Evolutionary conservation across 2,888 invertebrate species (phyloP).

Genomic region (Ditula angustiorana): DNA sequence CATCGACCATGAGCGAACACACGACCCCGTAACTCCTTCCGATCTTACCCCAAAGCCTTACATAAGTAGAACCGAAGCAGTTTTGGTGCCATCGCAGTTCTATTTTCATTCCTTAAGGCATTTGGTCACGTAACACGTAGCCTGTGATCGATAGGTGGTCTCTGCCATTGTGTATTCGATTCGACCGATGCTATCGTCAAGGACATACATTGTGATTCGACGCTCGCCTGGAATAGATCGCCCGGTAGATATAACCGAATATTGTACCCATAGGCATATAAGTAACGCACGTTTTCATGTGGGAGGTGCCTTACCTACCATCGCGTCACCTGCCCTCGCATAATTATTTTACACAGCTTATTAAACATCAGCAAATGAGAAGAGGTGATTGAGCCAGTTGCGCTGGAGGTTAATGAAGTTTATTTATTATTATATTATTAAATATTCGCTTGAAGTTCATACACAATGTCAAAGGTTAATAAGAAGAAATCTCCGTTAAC

Average conservation of each 20-base stretch:
- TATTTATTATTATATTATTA: neutral
- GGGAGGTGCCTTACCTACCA: neutral
- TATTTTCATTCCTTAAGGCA: slow-evolving; percentile 8
- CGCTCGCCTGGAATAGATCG: slow-evolving; percentile 79
- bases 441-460: neutral
- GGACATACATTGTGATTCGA: slow-evolving; percentile 79
- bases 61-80: neutral
- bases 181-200: slow-evolving; percentile 72
- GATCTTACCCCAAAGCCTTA: neutral
- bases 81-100: neutral
- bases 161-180: slow-evolving; percentile 72
- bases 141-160: slow-evolving; percentile 69
- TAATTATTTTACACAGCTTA: too few species aligned
- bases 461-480: neutral
- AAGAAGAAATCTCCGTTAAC: neutral
- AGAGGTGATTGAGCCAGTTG: neutral
- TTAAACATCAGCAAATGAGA: neutral
- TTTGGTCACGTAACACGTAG: slow-evolving; percentile 25
- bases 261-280: slow-evolving; percentile 2
- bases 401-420: neutral
- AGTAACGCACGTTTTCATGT: slow-evolving; percentile 11
- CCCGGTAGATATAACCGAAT: slow-evolving; percentile 59
- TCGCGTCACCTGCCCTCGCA: neutral
- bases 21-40: neutral
- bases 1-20: neutral